Base-by-base conservation (phyloP, 2,888 invertebrate species). In the Eurytoma californica region DNA sequence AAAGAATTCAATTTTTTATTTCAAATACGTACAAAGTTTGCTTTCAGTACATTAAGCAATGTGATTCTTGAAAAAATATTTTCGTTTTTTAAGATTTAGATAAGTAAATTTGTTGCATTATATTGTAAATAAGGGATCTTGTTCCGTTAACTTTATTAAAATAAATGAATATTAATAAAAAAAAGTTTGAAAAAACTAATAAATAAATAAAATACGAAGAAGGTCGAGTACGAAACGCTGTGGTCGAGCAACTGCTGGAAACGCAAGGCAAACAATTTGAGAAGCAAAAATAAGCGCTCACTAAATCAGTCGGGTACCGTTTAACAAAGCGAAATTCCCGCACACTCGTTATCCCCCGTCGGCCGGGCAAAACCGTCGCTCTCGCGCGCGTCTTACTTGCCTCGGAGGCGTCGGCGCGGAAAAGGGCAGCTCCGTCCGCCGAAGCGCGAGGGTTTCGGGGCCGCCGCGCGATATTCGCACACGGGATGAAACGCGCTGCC, bases 401-500 rank as follows among this genome's bases (percentile, higher is more conserved):
- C 53, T 53, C 53, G n/a, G 53, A 12, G 69, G 14, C 68, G n/a
- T 53, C 51, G 60, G 16, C 53, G 9, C 60, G 67, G 30, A 51
- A 68, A 60, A 53, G 67, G 49, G 66, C 74, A 39, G 53, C 30
- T n/a, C 39, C 9, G 61, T n/a, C 24, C 63, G 68, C 7, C 68
- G 47, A 68, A 68, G 51, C 39, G 68, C 68, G 60, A 76, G 18
- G n/a, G 55, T 24, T 28, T 30, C 12, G 53, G n/a, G 57, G 57
- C 24, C n/a, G n/a, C 9, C 24, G 24, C 7, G 65, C n/a, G 73
- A 72, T 53, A 65, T 77, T 75, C 82, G 82, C 80, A 83, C 84
- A 83, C 84, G 83, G 84, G 88, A 87, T 87, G 87, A 87, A 87
- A 87, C 87, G 84, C 53, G 53, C 53, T 4, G 16, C 39, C 86